Conservation (phyloP, 2,113 vertebrate species). For the Pachyramphus minor region DNA sequence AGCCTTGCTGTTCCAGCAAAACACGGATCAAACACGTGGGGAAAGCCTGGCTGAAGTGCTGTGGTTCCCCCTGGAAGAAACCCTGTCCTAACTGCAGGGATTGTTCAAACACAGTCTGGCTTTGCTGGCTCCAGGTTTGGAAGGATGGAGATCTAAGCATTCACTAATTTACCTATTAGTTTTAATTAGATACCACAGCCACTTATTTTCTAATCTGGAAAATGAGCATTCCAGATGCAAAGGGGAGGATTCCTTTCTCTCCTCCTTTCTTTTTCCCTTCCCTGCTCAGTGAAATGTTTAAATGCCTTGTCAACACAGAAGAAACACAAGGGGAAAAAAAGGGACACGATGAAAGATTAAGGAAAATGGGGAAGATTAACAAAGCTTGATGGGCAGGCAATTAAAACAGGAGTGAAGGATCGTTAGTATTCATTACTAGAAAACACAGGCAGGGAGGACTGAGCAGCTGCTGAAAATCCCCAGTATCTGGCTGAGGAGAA, state of each 20-base stretch:
- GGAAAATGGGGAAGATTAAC: slow-evolving; percentile 68
- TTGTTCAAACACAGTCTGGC: background rate
- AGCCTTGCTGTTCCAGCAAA: background rate
- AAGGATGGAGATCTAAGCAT: slow-evolving; percentile 52
- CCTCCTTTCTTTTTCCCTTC: background rate
- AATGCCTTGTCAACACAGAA: slow-evolving; percentile 73
- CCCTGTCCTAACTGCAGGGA: background rate
- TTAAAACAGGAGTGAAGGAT: slow-evolving; percentile 69
- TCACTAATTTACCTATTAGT: slow-evolving; percentile 67
- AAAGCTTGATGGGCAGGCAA: slow-evolving; percentile 68
- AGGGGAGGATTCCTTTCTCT: background rate
- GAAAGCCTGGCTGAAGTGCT: background rate
- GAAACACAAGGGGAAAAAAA: slow-evolving; percentile 49
- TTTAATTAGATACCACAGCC: slow-evolving; percentile 53
- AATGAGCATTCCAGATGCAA: slow-evolving; percentile 42
- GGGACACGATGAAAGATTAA: slow-evolving; percentile 68
- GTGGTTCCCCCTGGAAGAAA: background rate
- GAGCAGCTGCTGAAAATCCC: slow-evolving; percentile 26
- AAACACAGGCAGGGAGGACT: background rate
- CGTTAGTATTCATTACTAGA: slow-evolving; percentile 71
- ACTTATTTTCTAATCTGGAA: slow-evolving; percentile 59
- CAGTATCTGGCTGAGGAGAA: background rate
- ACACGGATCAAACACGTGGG: background rate
- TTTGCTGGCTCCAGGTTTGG: background rate
- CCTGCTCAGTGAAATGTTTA: slow-evolving; percentile 48